Evolutionary conservation across 1,140 invertebrate species (phyloP).

Genomic region (Lordiphosa collinella): DNA sequence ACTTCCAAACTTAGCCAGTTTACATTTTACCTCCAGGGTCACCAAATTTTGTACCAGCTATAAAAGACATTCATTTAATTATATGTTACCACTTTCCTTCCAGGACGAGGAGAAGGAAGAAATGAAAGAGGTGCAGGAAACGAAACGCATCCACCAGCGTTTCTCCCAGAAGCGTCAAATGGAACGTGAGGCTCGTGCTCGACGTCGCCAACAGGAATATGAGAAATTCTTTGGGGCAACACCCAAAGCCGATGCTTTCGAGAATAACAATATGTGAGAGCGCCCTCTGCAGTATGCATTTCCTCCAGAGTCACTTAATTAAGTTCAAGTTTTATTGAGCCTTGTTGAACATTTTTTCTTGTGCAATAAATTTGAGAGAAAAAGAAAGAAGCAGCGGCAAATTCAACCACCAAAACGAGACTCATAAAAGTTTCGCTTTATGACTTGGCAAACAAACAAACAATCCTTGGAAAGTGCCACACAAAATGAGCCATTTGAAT

Average conservation of each 20-base stretch:
- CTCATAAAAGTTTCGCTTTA: constrained; percentile 52
- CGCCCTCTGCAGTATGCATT: not conserved
- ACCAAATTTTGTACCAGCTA: too few species aligned
- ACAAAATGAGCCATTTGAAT: constrained; percentile 52
- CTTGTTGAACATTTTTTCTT: constrained; percentile 43
- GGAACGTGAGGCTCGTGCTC: constrained; percentile 64
- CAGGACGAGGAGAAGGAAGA: constrained; percentile 95
- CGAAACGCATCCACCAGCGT: constrained; percentile 91
- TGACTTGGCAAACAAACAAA: constrained; percentile 56
- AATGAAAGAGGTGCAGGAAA: constrained; percentile 95
- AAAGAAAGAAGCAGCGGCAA: not conserved
- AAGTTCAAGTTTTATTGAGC: constrained; percentile 70
- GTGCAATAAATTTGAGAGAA: constrained; percentile 36
- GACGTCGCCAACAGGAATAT: constrained; percentile 66
- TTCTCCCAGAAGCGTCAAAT: constrained; percentile 85
- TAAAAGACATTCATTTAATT: not conserved
- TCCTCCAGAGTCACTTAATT: constrained; percentile 22
- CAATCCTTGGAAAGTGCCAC: constrained; percentile 27
- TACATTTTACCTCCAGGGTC: too few species aligned
- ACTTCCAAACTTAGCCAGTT: too few species aligned
- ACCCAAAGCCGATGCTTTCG: constrained; percentile 43
- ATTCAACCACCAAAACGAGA: not conserved
- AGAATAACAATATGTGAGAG: constrained; percentile 57
- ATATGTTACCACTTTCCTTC: not conserved
- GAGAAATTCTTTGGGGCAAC: constrained; percentile 72